Percentiles rank a stretch among this genome's conserved stretches.
phyloP scores from a whole-genome alignment of 1,140 invertebrate species.

The Pseudomyrmex gracilis region DNA sequence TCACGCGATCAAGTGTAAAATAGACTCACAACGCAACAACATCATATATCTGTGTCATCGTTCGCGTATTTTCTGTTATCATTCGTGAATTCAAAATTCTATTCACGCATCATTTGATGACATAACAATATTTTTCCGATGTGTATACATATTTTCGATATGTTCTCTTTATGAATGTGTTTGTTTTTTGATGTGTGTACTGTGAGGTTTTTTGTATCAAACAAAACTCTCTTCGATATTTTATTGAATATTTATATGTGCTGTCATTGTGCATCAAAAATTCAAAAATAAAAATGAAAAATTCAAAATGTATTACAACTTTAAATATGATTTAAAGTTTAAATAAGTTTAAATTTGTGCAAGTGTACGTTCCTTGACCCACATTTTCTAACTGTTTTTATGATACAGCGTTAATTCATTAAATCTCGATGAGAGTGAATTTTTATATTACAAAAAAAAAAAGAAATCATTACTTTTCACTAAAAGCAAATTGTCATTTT shows the following conservation, averaged over 20 bases:
- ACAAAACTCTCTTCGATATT: background rate
- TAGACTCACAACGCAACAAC: no score
- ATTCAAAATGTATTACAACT: no score
- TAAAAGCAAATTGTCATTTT: conserved; percentile 62
- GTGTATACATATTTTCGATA: background rate
- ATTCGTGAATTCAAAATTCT: background rate
- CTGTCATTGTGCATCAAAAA: no score
- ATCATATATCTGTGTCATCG: background rate
- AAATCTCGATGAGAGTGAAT: no score
- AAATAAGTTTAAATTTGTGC: no score
- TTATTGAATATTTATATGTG: background rate
- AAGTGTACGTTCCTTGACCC: no score
- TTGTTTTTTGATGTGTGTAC: background rate
- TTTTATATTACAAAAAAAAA: no score
- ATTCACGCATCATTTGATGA: background rate
- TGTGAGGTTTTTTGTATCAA: background rate
- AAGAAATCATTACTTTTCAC: conserved; percentile 18
- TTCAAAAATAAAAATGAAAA: no score
- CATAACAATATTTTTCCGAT: background rate
- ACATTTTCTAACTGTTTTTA: no score
- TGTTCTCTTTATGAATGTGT: background rate
- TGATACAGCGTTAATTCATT: background rate
- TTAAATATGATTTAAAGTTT: no score
- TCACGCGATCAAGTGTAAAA: background rate
- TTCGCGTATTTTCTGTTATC: background rate